Evolutionary conservation across 2,113 vertebrate species (phyloP).

Genomic region (Geococcyx californianus): DNA sequence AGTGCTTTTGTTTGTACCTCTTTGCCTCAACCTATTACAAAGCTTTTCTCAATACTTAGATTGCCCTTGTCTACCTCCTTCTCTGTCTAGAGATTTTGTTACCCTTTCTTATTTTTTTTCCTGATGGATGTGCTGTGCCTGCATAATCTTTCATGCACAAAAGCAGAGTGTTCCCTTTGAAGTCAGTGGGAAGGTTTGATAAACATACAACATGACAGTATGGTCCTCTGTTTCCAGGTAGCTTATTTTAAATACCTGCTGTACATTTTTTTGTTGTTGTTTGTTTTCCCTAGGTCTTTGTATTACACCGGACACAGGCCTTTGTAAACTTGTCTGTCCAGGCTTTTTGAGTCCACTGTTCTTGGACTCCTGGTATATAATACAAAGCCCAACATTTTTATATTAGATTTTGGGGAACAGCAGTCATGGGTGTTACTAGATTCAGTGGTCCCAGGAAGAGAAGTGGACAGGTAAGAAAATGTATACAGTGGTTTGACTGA

Average conservation of each 20-base stretch:
- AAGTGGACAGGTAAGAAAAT: not conserved
- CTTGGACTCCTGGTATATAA: not conserved
- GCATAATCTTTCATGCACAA: not conserved
- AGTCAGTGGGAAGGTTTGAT: not conserved
- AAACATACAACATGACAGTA: not conserved
- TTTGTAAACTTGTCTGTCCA: not conserved
- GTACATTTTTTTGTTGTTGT: not conserved
- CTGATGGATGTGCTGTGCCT: not conserved
- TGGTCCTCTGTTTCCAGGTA: not conserved
- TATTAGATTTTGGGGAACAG: not conserved
- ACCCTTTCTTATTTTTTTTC: not conserved
- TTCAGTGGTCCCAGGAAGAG: not conserved
- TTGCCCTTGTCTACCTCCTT: not conserved
- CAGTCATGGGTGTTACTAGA: not conserved
- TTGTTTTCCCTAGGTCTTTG: not conserved
- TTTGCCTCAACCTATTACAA: not conserved
- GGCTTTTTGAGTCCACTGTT: not conserved
- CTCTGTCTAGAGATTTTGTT: not conserved
- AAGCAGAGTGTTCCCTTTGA: not conserved
- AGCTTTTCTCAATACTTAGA: not conserved
- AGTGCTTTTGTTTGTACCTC: not conserved
- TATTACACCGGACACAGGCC: not conserved
- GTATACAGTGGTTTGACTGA: rapidly evolving
- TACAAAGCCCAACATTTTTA: not conserved
- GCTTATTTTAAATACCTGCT: not conserved